A percentile compares a stretch with the other conserved stretches of the same genome.
Conservation (phyloP, 2,113 vertebrate species). For the human region DNA sequence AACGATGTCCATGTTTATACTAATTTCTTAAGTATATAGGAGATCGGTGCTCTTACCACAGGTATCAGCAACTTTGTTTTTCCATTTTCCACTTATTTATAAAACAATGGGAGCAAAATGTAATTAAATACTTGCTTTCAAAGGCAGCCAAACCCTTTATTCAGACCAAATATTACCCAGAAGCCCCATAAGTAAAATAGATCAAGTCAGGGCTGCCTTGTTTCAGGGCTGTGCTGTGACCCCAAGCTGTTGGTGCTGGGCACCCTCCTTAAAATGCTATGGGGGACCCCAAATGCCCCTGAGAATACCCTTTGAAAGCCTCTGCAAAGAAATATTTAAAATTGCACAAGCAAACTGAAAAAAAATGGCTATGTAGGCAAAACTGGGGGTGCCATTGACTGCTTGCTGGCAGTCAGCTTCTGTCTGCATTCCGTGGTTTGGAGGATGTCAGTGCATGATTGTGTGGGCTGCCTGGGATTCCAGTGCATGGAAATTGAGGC, state of each 20-base stretch:
- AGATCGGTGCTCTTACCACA: neutral
- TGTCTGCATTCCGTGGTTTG: neutral
- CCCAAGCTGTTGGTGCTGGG: neutral
- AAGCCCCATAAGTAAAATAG: neutral
- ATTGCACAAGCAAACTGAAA: neutral
- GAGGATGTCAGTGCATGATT: neutral
- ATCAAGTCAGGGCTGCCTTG: neutral
- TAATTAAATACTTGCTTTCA: conserved; percentile 32
- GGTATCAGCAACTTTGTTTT: neutral
- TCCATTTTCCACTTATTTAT: conserved; percentile 25
- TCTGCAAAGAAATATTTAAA: neutral
- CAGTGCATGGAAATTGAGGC: neutral
- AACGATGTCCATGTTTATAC: neutral
- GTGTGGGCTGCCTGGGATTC: neutral
- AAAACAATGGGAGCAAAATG: neutral
- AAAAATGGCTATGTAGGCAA: neutral
- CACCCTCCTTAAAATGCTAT: neutral
- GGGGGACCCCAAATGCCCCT: neutral
- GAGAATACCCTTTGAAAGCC: neutral
- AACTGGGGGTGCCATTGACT: rapidly evolving
- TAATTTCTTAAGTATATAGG: neutral
- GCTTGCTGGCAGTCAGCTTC: neutral
- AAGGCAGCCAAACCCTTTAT: neutral
- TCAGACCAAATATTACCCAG: neutral
- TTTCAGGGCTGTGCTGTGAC: neutral